Percentiles rank a stretch among this genome's conserved stretches.
These are phyloP conservation scores for Ylistrum balloti DNA, from an alignment of 1,140 invertebrate genomes.

Conservation along the genomic window DNA sequence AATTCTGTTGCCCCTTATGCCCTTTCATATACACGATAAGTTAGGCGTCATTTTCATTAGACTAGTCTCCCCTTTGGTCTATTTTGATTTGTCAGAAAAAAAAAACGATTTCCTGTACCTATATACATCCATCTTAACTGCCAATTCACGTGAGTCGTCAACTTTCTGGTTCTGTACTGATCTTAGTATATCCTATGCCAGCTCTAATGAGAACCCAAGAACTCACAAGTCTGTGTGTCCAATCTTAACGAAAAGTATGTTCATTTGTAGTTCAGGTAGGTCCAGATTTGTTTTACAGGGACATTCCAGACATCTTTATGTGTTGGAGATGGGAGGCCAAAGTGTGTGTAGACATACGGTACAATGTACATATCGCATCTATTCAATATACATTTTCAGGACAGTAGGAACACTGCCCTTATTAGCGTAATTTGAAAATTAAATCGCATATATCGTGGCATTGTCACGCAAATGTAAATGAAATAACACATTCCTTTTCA, in stretches of 20 bases:
- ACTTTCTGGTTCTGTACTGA: background rate
- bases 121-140: no score
- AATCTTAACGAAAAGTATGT: background rate
- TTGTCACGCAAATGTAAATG: no score
- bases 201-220: background rate
- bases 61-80: no score
- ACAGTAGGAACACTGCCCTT: background rate
- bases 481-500: no score
- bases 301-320: background rate
- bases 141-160: no score
- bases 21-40: no score
- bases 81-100: no score
- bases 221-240: background rate
- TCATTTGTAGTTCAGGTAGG: background rate
- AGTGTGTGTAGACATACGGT: background rate
- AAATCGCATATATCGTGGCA: no score
- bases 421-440: background rate
- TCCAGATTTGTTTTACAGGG: background rate
- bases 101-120: no score
- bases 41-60: no score
- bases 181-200: background rate
- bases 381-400: background rate
- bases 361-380: background rate
- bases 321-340: background rate
- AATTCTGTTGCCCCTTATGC: no score